Percentiles rank a stretch among this genome's conserved stretches.
Evolutionary conservation across 2,113 vertebrate genomes (phyloP).

Genomic region (Oxygymnocypris stewartii): DNA sequence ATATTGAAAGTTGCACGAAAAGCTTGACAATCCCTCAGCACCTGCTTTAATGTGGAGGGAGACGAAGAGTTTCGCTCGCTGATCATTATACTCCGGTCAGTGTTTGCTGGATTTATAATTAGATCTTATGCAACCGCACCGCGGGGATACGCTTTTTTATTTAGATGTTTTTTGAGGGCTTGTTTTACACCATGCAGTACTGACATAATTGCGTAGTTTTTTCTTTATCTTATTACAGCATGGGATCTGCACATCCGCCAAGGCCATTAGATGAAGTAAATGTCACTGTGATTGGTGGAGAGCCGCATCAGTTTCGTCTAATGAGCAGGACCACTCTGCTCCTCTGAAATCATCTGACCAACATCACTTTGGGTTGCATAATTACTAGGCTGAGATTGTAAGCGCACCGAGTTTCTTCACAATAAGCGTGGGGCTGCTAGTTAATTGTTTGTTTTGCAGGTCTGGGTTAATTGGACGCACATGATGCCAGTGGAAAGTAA

Average conservation of each 20-base stretch:
- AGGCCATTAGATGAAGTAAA: not conserved
- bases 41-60: not conserved
- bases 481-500: slow-evolving; percentile 69
- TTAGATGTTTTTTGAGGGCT: not conserved
- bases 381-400: slow-evolving; percentile 70
- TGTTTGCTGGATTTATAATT: not conserved
- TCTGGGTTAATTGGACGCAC: slow-evolving; percentile 72
- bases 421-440: slow-evolving; percentile 73
- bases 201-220: not conserved
- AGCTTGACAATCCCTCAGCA: not conserved
- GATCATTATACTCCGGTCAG: not conserved
- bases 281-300: not conserved
- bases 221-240: not conserved
- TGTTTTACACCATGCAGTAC: not conserved
- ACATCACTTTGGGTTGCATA: slow-evolving; percentile 58
- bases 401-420: slow-evolving; percentile 73
- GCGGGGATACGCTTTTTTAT: not conserved
- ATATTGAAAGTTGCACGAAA: slow-evolving; percentile 61
- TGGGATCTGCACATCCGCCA: not conserved
- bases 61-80: not conserved
- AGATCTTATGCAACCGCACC: slow-evolving; percentile 4
- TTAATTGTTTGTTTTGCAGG: slow-evolving; percentile 77
- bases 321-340: slow-evolving; percentile 60
- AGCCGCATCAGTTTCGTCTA: slow-evolving; percentile 39
- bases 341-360: slow-evolving; percentile 61